These are phyloP conservation scores for Plagodis pulveraria DNA, from an alignment of 2,888 invertebrate genomes.

Conservation along the genomic window DNA sequence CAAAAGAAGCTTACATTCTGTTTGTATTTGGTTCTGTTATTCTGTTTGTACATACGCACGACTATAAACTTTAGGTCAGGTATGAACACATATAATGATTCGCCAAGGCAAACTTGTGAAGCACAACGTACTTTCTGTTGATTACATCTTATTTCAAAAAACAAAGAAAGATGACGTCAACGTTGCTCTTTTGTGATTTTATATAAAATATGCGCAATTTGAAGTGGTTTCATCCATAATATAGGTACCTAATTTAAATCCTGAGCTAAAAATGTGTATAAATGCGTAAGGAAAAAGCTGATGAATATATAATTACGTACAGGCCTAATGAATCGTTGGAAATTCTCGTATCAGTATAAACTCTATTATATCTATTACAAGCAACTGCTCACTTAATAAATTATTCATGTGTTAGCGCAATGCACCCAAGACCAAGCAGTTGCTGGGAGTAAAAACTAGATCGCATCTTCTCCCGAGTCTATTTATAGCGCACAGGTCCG, in stretches of 20 bases:
- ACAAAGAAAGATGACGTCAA: slow-evolving; percentile 4
- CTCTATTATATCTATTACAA: too few relatives aligned
- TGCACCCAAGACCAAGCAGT: slow-evolving; percentile 9
- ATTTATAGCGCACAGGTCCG: slow-evolving; percentile 45
- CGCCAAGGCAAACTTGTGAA: neutral
- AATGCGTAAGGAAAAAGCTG: too few relatives aligned
- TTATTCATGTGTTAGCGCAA: slow-evolving; percentile 16
- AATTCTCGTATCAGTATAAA: too few relatives aligned
- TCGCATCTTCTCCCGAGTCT: slow-evolving; percentile 45
- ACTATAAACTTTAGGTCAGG: neutral
- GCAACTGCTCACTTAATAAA: neutral
- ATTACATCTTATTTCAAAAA: neutral
- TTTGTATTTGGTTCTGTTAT: too few relatives aligned
- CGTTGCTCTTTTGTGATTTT: neutral
- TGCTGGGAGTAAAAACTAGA: slow-evolving; percentile 47
- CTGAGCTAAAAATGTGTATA: too few relatives aligned
- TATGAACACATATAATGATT: neutral
- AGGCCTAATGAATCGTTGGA: too few relatives aligned
- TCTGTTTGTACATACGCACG: neutral
- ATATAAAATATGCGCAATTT: too few relatives aligned
- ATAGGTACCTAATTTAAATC: too few relatives aligned
- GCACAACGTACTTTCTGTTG: neutral
- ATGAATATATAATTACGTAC: too few relatives aligned
- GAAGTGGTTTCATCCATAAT: too few relatives aligned
- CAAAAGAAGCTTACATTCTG: too few relatives aligned